phyloP scores from a whole-genome alignment of 2,888 invertebrate genomes.

The Cosmorhoe ocellata region DNA sequence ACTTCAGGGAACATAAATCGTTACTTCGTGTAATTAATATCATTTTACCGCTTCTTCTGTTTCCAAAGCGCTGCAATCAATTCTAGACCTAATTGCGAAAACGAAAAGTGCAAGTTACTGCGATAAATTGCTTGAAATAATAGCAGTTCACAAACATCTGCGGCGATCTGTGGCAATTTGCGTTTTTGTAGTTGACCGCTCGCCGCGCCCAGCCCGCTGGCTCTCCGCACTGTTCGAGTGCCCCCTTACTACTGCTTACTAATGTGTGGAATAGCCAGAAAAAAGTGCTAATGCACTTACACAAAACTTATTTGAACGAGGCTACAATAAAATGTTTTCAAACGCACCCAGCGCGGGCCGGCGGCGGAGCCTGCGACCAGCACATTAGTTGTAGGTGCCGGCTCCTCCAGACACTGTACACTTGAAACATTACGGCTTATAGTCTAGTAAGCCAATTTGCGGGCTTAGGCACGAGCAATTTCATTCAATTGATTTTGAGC shows the following conservation, averaged over 20 bases:
- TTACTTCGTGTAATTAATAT: slow-evolving; percentile 24
- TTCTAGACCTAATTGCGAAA: slow-evolving; percentile 12
- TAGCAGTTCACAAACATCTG: slow-evolving; percentile 14
- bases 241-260: no score
- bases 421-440: not conserved
- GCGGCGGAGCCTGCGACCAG: no score
- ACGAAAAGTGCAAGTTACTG: slow-evolving; percentile 6
- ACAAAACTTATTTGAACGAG: slow-evolving; percentile 3
- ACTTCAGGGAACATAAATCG: slow-evolving; percentile 19
- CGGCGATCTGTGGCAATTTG: slow-evolving; percentile 14
- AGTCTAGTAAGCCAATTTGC: not conserved
- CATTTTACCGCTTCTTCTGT: slow-evolving; percentile 12
- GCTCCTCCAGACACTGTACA: not conserved
- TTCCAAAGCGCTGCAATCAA: slow-evolving; percentile 2
- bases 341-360: no score
- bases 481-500: no score
- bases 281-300: slow-evolving; percentile 10
- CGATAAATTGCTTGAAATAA: slow-evolving; percentile 7
- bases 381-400: no score
- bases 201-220: not conserved
- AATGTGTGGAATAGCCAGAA: no score
- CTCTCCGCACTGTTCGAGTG: no score
- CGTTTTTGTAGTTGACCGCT: slow-evolving; percentile 10
- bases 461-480: no score
- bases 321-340: no score